Evolutionary conservation across 1,140 invertebrate species (phyloP), one percentile per base, ranked within the genome.

Genomic region (Phymastichus coffea): DNA sequence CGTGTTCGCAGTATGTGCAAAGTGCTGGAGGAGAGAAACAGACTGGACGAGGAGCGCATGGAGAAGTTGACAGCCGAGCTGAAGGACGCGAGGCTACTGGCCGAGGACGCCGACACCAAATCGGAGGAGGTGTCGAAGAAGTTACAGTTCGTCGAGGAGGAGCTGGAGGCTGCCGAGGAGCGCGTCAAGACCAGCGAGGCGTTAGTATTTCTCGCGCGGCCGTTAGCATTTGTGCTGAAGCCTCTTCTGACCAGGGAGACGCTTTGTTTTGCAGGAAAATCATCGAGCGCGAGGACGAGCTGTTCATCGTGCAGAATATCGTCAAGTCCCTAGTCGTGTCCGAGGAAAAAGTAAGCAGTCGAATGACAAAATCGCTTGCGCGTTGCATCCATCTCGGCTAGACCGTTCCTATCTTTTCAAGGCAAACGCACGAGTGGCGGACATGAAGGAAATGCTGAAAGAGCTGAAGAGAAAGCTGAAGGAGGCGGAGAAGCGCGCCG

Each of bases 91-190:
- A 84, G 87, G 77, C 81, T 87, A 66, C 82, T 91, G 64, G 89
- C 90, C 58, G 90, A 92, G 72, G 90, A 92, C 70, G 89, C 89
- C 64, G 90, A 92, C 68, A 75, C 87, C 59, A 92, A 92, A 83
- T 92, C 89, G 63, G 90, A 92, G 69, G 90, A 92, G 77, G 90
- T 92, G 68, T 88, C 91, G 63, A 88, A 87, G 81, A 94, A 94
- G 80, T 81, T 94, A 78, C 90, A 91, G 71, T 91, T 92, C 81
- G 91, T 93, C 84, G 92, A 94, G 79, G 91, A 92, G 70, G 92
- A 94, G 76, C 82, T 94, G 63, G 92, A 94, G 80, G 86, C 89
- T 65, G 90, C 92, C 68, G 92, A 94, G 79, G 90, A 93, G 72
- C 84, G 92, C 74, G 88, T 92, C 57, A 92, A 94, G 77, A 90